Conservation (phyloP, 2,888 invertebrate genomes). For the Oxytorus armatus region DNA sequence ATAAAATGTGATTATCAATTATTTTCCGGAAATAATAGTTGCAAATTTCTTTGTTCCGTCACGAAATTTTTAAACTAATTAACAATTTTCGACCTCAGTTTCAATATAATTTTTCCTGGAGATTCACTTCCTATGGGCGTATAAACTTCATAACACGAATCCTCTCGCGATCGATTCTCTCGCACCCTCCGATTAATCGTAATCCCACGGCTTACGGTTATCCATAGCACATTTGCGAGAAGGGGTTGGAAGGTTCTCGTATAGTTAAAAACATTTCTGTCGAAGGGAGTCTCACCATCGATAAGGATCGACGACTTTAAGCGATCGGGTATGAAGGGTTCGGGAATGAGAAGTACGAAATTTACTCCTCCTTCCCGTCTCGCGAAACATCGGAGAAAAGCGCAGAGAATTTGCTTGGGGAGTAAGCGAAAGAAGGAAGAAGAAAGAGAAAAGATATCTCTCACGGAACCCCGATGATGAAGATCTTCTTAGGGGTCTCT, state of each 20-base stretch:
- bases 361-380: slow-evolving; percentile 61
- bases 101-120: neutral
- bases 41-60: neutral
- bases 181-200: slow-evolving; percentile 55
- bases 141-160: slow-evolving; percentile 10
- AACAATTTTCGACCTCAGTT: neutral
- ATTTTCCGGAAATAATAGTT: no score
- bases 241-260: slow-evolving; percentile 54
- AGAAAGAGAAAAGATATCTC: slow-evolving; percentile 36
- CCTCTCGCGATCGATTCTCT: slow-evolving; percentile 42
- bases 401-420: slow-evolving; percentile 28
- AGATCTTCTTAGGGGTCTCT: slow-evolving; percentile 52
- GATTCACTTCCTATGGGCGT: slow-evolving; percentile 11
- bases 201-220: slow-evolving; percentile 64
- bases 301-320: slow-evolving; percentile 70
- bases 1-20: no score
- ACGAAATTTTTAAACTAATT: neutral
- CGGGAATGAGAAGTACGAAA: slow-evolving; percentile 64
- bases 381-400: slow-evolving; percentile 64
- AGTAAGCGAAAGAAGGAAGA: slow-evolving; percentile 18
- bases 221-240: slow-evolving; percentile 59
- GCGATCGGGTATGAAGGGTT: slow-evolving; percentile 50
- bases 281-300: slow-evolving; percentile 29
- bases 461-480: slow-evolving; percentile 24
- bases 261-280: slow-evolving; percentile 46